A percentile compares a stretch with the other conserved stretches of the same genome.
These are phyloP conservation scores for Cryptus viduatorius DNA, from an alignment of 2,888 invertebrate species.

Conservation along the genomic window DNA sequence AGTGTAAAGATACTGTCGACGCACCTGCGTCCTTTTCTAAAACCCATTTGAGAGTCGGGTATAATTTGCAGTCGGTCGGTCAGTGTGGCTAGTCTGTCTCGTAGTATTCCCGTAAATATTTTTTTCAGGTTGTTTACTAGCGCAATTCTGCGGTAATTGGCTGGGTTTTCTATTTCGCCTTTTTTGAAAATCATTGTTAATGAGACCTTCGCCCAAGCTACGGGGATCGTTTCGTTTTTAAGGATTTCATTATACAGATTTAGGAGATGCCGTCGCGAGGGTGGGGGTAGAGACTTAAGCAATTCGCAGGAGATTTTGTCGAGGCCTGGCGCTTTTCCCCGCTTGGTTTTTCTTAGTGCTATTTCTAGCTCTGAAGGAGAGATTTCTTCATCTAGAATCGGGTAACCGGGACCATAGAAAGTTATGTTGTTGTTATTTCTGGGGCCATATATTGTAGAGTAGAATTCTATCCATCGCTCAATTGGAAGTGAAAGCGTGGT, in stretches of 20 bases:
- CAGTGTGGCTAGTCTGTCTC: conserved; percentile 35
- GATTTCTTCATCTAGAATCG: conserved; percentile 12
- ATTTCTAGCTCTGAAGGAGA: neutral
- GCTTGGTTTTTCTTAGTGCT: conserved; percentile 1
- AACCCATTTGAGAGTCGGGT: conserved; percentile 59
- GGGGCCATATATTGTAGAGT: neutral
- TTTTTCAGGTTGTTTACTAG: conserved; percentile 56
- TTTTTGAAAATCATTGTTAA: conserved; percentile 57
- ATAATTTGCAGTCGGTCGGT: conserved; percentile 43
- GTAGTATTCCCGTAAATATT: conserved; percentile 49
- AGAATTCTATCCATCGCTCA: neutral
- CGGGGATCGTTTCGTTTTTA: neutral
- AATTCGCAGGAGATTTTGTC: conserved; percentile 10
- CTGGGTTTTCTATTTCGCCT: conserved; percentile 46
- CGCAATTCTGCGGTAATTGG: conserved; percentile 63
- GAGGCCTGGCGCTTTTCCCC: conserved; percentile 14
- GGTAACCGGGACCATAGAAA: neutral
- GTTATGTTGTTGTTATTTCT: neutral
- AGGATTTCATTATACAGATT: conserved; percentile 5
- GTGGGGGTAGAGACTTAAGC: neutral
- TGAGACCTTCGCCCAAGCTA: neutral
- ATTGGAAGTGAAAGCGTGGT: neutral
- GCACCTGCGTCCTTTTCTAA: conserved; percentile 59
- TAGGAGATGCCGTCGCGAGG: neutral
- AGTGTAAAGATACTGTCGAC: conserved; percentile 58